phyloP scores from a whole-genome alignment of 2,113 vertebrate genomes.

The Melanotaenia duboulayi region DNA sequence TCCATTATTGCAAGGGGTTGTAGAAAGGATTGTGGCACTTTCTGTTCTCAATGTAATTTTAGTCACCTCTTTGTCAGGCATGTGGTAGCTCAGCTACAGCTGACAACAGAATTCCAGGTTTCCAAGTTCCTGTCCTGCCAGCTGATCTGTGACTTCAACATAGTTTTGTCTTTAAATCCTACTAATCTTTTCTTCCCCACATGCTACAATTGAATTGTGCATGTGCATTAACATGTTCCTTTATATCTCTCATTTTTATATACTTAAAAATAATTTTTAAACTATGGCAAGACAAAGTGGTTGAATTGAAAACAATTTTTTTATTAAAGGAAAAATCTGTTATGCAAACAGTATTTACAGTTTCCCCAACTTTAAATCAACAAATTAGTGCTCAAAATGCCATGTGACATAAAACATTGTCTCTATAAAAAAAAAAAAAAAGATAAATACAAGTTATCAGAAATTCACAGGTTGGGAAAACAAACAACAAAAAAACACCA shows the following conservation, averaged over 20 bases:
- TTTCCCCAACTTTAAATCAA: constrained; percentile 54
- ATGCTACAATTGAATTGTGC: too few relatives aligned
- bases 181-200: too few relatives aligned
- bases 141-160: too few relatives aligned
- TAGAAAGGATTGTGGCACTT: too few relatives aligned
- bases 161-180: too few relatives aligned
- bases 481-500: constrained; percentile 16
- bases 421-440: constrained; percentile 4
- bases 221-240: too few relatives aligned
- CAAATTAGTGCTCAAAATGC: constrained; percentile 55
- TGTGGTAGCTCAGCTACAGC: too few relatives aligned
- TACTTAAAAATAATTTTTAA: not conserved
- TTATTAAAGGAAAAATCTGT: constrained; percentile 67
- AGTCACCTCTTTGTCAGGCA: too few relatives aligned
- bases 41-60: too few relatives aligned
- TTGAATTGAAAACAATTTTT: constrained; percentile 43
- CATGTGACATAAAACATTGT: constrained; percentile 35
- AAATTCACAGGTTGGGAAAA: constrained; percentile 68
- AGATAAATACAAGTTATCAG: constrained; percentile 61
- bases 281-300: constrained; percentile 1
- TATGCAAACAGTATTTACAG: constrained; percentile 40
- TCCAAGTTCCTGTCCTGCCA: too few relatives aligned
- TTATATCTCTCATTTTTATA: not conserved
- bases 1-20: too few relatives aligned
- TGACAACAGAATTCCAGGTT: too few relatives aligned